Percentiles rank a stretch among this genome's conserved stretches.
phyloP scores from a whole-genome alignment of 2,888 invertebrate species.

The Clusia tigrina region DNA sequence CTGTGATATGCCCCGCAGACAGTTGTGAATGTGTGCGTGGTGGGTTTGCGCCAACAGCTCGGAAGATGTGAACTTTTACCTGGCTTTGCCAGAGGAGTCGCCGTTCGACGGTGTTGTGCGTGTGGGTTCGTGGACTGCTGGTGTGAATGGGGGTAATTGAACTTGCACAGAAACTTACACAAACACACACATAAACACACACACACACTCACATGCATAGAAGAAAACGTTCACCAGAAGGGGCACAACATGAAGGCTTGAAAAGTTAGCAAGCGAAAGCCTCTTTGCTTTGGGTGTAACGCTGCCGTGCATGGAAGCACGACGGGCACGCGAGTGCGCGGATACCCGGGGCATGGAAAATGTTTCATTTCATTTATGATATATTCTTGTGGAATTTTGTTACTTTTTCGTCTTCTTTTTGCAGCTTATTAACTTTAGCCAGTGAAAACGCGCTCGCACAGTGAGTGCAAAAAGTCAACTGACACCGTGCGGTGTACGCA shows the following conservation, averaged over 20 bases:
- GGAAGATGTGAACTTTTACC: neutral
- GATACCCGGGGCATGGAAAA: constrained; percentile 39
- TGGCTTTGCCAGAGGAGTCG: neutral
- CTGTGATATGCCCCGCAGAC: neutral
- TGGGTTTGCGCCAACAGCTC: neutral
- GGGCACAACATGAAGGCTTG: neutral
- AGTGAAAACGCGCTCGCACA: neutral
- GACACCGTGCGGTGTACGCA: neutral
- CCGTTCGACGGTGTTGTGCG: neutral
- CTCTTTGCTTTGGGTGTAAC: too few species aligned
- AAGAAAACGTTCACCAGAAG: neutral
- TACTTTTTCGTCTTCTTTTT: constrained; percentile 44
- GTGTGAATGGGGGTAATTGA: neutral
- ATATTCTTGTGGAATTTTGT: constrained; percentile 33
- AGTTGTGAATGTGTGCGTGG: neutral
- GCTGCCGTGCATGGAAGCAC: too few species aligned
- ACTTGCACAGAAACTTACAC: neutral
- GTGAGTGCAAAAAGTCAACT: neutral
- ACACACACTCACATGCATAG: neutral
- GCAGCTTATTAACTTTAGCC: constrained; percentile 46
- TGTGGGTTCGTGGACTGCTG: neutral
- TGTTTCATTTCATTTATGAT: constrained; percentile 55
- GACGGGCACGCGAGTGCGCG: neutral
- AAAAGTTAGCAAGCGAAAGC: neutral
- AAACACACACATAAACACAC: neutral